Conservation (phyloP, 2,888 invertebrate species). For the Cosmia trapezina region DNA sequence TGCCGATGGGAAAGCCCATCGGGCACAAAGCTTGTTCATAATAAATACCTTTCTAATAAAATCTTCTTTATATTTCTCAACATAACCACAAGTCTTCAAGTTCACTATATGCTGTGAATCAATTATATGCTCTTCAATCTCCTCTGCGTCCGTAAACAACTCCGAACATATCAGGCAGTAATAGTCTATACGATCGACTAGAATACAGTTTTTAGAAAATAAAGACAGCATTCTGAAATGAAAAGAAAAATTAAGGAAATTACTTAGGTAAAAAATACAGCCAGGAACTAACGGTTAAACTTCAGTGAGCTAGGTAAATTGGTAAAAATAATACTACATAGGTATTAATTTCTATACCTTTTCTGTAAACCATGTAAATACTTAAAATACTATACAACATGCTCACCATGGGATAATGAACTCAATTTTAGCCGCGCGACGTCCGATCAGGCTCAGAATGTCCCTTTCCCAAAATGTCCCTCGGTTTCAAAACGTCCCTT, state of each 20-base stretch:
- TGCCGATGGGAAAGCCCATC: background rate
- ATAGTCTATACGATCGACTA: conserved; percentile 33
- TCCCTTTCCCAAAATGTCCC: too few relatives aligned
- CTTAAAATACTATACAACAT: too few relatives aligned
- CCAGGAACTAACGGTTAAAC: too few relatives aligned
- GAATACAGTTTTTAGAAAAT: conserved; percentile 48
- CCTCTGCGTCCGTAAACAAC: conserved; percentile 27
- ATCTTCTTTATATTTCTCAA: conserved; percentile 43
- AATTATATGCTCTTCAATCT: conserved; percentile 27
- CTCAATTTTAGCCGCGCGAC: too few relatives aligned
- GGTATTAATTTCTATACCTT: too few relatives aligned
- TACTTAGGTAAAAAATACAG: background rate
- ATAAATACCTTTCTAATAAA: conserved; percentile 48
- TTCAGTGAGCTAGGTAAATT: too few relatives aligned
- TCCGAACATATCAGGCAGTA: conserved; percentile 45
- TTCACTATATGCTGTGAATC: conserved; percentile 22
- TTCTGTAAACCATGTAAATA: background rate
- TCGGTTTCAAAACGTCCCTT: too few relatives aligned
- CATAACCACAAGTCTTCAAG: conserved; percentile 22
- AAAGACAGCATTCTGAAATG: conserved; percentile 56
- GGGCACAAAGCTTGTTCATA: background rate
- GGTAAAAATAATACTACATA: too few relatives aligned
- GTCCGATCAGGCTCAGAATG: too few relatives aligned
- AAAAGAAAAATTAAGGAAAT: conserved; percentile 9
- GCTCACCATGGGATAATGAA: too few relatives aligned